Evolutionary conservation across 2,113 vertebrate genomes (phyloP).

Genomic region (Sapayoa aenigma): DNA sequence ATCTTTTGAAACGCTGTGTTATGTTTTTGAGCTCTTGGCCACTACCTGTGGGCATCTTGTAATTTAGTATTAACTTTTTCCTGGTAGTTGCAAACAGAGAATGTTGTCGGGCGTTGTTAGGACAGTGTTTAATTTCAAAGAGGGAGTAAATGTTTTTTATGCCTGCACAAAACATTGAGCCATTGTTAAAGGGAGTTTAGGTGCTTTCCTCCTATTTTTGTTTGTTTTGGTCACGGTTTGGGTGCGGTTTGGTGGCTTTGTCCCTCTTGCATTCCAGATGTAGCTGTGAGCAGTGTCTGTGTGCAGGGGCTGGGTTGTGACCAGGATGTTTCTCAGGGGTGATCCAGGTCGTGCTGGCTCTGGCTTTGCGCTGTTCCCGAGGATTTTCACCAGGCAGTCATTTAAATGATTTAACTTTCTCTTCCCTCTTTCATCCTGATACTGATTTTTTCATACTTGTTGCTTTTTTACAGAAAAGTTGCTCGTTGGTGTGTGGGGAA

Average conservation of each 20-base stretch:
- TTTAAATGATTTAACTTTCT: background rate
- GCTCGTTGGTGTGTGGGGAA: background rate
- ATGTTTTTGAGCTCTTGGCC: slow-evolving; percentile 34
- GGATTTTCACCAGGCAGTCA: background rate
- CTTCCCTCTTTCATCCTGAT: background rate
- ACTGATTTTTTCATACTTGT: background rate
- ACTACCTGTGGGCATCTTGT: background rate
- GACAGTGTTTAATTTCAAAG: background rate
- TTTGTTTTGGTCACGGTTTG: background rate
- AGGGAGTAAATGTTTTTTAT: background rate
- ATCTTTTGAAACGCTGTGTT: slow-evolving; percentile 46
- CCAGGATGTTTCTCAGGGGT: accelerated
- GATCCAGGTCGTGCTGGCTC: background rate
- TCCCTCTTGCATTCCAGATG: background rate
- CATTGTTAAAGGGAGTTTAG: background rate
- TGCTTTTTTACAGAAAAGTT: background rate
- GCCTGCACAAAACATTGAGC: background rate
- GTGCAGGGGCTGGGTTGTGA: too few relatives aligned
- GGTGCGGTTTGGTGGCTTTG: background rate
- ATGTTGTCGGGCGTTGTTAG: background rate
- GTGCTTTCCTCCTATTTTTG: background rate
- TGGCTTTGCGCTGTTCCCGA: accelerated
- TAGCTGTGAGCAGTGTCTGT: background rate
- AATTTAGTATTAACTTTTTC: background rate
- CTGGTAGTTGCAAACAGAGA: background rate